Conservation (phyloP, 1,140 invertebrate species). For the Heterodera schachtii region DNA sequence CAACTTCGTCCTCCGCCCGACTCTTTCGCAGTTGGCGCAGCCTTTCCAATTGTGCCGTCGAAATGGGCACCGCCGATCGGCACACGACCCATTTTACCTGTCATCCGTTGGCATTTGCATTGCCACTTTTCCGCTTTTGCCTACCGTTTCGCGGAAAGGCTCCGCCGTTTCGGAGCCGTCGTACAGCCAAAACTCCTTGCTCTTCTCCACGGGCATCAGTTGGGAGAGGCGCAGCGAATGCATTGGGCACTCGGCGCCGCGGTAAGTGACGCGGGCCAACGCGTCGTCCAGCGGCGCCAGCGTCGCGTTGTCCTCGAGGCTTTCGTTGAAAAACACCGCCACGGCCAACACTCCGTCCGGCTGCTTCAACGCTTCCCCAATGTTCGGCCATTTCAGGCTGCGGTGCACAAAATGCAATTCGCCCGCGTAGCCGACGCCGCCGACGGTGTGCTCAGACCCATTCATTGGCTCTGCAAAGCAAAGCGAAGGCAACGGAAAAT, state of each 20-base stretch:
- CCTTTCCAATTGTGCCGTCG: slow-evolving; percentile 60
- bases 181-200: slow-evolving; percentile 65
- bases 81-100: slow-evolving; percentile 63
- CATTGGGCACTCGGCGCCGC: slow-evolving; percentile 53
- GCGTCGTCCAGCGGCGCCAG: slow-evolving; percentile 57
- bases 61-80: slow-evolving; percentile 62
- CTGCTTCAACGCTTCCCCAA: slow-evolving; percentile 58
- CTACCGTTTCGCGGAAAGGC: slow-evolving; percentile 58
- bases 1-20: slow-evolving; percentile 61
- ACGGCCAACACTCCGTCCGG: slow-evolving; percentile 61
- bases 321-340: slow-evolving; percentile 62
- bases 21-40: slow-evolving; percentile 52
- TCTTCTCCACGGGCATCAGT: slow-evolving; percentile 58
- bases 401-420: slow-evolving; percentile 55
- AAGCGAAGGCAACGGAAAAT: slow-evolving; percentile 4
- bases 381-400: slow-evolving; percentile 59
- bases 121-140: background rate
- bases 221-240: slow-evolving; percentile 37
- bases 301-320: slow-evolving; percentile 60
- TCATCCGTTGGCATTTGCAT: background rate
- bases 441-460: slow-evolving; percentile 62
- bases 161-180: slow-evolving; percentile 63
- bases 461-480: slow-evolving; percentile 63
- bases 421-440: slow-evolving; percentile 64
- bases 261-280: slow-evolving; percentile 54